Conservation (phyloP, 2,888 invertebrate species). For the Hyposoter didymator region DNA sequence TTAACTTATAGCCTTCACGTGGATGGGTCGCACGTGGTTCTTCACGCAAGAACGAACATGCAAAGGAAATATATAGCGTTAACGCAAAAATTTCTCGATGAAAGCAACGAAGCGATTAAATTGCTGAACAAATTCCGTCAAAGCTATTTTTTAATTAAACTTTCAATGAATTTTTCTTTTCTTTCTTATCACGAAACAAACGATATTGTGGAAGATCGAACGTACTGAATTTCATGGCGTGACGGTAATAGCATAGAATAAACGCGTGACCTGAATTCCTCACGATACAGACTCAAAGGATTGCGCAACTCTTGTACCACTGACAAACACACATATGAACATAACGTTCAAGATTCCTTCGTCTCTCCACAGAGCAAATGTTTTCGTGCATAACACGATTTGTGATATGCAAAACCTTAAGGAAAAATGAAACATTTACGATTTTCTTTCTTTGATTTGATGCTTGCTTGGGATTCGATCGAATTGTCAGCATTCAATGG, state of each 20-base stretch:
- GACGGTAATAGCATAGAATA: conserved; percentile 76
- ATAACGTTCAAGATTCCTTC: conserved; percentile 14
- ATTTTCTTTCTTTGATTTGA: background rate
- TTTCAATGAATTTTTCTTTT: background rate
- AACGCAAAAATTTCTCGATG: background rate
- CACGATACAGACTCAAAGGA: conserved; percentile 75
- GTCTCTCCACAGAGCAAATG: conserved; percentile 10
- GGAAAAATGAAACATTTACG: background rate
- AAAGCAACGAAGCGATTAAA: background rate
- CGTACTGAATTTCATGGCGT: conserved; percentile 72
- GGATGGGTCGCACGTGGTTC: conserved; percentile 54
- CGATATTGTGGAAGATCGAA: conserved; percentile 67
- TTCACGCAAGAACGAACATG: background rate
- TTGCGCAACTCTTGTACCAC: conserved; percentile 76
- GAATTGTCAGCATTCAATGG: background rate
- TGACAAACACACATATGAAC: conserved; percentile 38
- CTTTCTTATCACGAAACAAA: background rate
- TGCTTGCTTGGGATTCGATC: background rate
- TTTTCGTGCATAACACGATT: conserved; percentile 14
- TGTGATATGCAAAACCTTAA: background rate
- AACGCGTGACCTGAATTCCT: conserved; percentile 81
- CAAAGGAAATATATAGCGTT: background rate
- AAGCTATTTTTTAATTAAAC: background rate
- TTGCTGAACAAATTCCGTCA: conserved; percentile 3
- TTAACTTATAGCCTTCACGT: conserved; percentile 44